A percentile compares a stretch with the other conserved stretches of the same genome.
Conservation (phyloP, 2,113 vertebrate genomes). For the Notothenia rossii region DNA sequence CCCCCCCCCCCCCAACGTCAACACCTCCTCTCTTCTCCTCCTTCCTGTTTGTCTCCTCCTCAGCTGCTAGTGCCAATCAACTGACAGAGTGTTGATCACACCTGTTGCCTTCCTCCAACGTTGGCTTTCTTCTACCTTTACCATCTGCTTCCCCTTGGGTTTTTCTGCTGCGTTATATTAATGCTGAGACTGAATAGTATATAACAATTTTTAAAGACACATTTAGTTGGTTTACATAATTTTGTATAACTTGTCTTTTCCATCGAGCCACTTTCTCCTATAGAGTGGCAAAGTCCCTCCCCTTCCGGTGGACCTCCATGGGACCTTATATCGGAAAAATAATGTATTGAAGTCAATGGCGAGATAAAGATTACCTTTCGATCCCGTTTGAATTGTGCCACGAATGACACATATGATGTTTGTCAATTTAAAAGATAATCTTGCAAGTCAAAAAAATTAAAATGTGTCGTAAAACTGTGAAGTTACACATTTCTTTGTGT, state of each 20-base stretch:
- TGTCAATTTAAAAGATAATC: too few relatives aligned
- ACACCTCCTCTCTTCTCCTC: slow-evolving; percentile 8
- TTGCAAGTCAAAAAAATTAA: too few relatives aligned
- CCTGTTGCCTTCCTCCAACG: slow-evolving; percentile 46
- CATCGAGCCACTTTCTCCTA: not conserved
- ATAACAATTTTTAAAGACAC: not conserved
- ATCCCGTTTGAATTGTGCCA: too few relatives aligned
- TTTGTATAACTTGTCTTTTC: not conserved
- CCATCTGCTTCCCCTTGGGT: slow-evolving; percentile 42
- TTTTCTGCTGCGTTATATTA: not conserved
- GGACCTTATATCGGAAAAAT: too few relatives aligned
- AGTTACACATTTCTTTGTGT: too few relatives aligned
- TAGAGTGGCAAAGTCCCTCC: too few relatives aligned
- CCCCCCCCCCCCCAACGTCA: not conserved
- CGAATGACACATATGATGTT: too few relatives aligned
- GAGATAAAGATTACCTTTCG: too few relatives aligned
- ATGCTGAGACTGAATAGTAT: not conserved
- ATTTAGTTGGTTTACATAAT: not conserved
- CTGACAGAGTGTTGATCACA: slow-evolving; percentile 47
- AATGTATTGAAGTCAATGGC: too few relatives aligned
- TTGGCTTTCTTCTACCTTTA: slow-evolving; percentile 15
- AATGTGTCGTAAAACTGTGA: too few relatives aligned
- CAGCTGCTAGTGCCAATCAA: slow-evolving; percentile 62
- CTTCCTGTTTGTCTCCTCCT: slow-evolving; percentile 23
- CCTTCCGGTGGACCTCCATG: too few relatives aligned